Base-by-base conservation (phyloP, 2,797 vertebrate species). In the Mastacembelus armatus region DNA sequence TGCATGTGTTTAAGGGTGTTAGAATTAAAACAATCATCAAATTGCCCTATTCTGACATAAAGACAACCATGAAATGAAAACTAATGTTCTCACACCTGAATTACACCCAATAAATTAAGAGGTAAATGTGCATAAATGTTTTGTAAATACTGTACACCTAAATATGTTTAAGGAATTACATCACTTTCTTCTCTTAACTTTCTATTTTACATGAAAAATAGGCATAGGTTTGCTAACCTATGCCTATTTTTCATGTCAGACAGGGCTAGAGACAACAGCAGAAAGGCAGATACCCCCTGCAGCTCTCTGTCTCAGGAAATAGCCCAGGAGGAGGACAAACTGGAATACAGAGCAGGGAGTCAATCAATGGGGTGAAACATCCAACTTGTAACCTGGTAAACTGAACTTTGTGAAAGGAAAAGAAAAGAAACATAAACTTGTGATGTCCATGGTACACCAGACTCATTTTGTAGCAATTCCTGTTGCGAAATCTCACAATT, bases 321-420 rank as follows among this genome's bases (percentile, higher is more conserved):
- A 44, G 59, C 55, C 39, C 18, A 0, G 18, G 33, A 75, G 73
- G 21, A 54, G 38, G 27, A 40, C 39, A 9, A 68, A 29, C 24
- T 11, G 52, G 26, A 78, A 63, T 51, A 66, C 30, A 21, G 68
- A 62, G 55, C 48, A 54, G 42, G n/a, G 33, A 70, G 47, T 77
- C 68, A 15, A 11, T 71, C 61, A 60, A 5, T 2, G 1, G 43
- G 62, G 57, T 76, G 71, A 78, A 82, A 83, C 30, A 3, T 67
- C 45, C 32, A 61, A 62, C 32, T 59, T 42, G 62, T 56, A 49
- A 61, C 64, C 52, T 32, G 33, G 9, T 4, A 43, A 62, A 62
- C 45, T 40, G 48, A 3, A 51, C 36, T 43, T n/a, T 0, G 14
- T 44, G 51, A 48, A 62, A 38, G 10, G 19, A 54, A n/a, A n/a